Evolutionary conservation across 2,888 invertebrate species (phyloP).

Genomic region (Spisula solida): DNA sequence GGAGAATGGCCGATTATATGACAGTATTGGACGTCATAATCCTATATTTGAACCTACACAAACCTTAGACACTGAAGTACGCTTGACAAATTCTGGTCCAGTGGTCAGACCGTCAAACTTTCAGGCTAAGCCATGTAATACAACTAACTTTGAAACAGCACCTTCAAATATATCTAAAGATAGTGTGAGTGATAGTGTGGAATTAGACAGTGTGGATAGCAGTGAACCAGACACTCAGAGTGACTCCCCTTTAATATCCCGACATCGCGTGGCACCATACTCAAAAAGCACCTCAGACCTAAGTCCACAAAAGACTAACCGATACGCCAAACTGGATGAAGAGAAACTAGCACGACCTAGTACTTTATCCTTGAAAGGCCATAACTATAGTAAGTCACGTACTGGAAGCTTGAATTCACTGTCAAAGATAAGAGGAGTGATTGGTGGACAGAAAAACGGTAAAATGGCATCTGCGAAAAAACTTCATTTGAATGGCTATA

Average conservation of each 20-base stretch:
- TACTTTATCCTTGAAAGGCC: slow-evolving; percentile 81
- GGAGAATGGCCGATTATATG: slow-evolving; percentile 62
- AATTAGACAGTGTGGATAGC: slow-evolving; percentile 35
- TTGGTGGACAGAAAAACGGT: slow-evolving; percentile 53
- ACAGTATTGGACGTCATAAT: slow-evolving; percentile 67
- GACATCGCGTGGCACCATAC: slow-evolving; percentile 73
- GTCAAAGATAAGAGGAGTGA: slow-evolving; percentile 46
- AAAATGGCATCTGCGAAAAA: slow-evolving; percentile 34
- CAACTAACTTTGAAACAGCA: slow-evolving; percentile 34
- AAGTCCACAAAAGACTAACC: slow-evolving; percentile 69
- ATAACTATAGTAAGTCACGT: slow-evolving; percentile 73
- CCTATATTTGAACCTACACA: slow-evolving; percentile 69
- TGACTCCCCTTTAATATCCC: slow-evolving; percentile 56
- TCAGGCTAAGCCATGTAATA: slow-evolving; percentile 54
- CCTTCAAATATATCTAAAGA: slow-evolving; percentile 45
- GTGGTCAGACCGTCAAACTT: slow-evolving; percentile 74
- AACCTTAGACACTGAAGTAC: slow-evolving; percentile 80
- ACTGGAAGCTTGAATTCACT: slow-evolving; percentile 66
- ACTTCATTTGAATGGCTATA: slow-evolving; percentile 55
- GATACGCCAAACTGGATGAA: slow-evolving; percentile 68
- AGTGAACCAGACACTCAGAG: slow-evolving; percentile 41
- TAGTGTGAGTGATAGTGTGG: slow-evolving; percentile 29
- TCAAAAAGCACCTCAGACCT: slow-evolving; percentile 81
- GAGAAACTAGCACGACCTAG: slow-evolving; percentile 74
- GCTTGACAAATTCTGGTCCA: slow-evolving; percentile 79